Base-by-base conservation (phyloP, 2,888 invertebrate genomes). In the Cylloceria caligata region DNA sequence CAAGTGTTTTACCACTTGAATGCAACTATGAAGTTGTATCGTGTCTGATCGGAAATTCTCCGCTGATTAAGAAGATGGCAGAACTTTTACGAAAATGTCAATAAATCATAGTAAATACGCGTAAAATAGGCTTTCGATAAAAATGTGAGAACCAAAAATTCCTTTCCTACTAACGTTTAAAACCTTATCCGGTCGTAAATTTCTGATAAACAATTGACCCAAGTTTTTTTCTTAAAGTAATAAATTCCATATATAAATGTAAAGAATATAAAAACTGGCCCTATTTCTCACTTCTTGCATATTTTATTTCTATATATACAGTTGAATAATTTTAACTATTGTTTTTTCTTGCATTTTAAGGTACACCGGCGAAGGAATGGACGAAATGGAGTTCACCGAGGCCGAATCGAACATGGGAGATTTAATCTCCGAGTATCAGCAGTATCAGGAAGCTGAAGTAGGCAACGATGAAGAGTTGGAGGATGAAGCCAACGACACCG, bases 291-390 rank as follows among this genome's bases (percentile, higher is more conserved):
- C n/a, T 3, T 45, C 16, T 45, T n/a, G n/a, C n/a, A n/a, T n/a
- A n/a, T 49, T 21, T 16, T 49, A 6, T 19, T 19, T 5, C 9
- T 19, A 7, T 49, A 7, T 49, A 16, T 49, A 7, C 6, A 21
- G 1, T 49, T 19, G 5, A 21, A 7, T 49, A 49, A 1, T 49
- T n/a, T 19, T 4, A 4, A 16, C 2, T 19, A 30, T 30, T 30
- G 30, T 5, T 30, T 30, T 4, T 4, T 4, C 3, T 30, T 5
- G 30, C 30, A 30, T 30, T 30, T 30, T 30, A 4, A 49, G 98
- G 98, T 98, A 98, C 94, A 98, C 98, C 21, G 98, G 98, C 73
- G 98, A 98, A 93, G 98, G 98, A 83, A 98, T 98, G 98, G 98
- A 98, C 93, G 98, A 98, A 94, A 97, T 98, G 97, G 98, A 98